A percentile compares a stretch with the other conserved stretches of the same genome.
Conservation (phyloP, 2,113 vertebrate genomes). For the Phalacrocorax aristotelis region DNA sequence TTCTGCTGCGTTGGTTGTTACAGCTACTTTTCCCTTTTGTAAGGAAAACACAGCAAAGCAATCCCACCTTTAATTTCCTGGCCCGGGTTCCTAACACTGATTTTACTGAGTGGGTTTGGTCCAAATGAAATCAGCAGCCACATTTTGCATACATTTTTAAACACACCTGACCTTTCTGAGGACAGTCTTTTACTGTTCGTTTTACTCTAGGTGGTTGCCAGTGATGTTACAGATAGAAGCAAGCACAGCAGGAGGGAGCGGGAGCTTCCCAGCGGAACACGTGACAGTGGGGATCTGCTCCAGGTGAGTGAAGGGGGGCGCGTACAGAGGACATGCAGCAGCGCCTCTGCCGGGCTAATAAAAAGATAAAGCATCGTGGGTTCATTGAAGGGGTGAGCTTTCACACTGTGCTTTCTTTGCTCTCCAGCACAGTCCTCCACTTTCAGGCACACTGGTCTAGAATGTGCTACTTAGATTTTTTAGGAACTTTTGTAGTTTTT, state of each 20-base stretch:
- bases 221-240: background rate
- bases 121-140: background rate
- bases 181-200: background rate
- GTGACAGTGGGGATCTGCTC: background rate
- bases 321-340: background rate
- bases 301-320: background rate
- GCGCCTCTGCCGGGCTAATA: background rate
- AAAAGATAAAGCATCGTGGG: background rate
- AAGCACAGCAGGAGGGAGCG: background rate
- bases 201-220: background rate
- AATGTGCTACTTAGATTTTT: background rate
- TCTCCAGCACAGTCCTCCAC: background rate
- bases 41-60: background rate
- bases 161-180: background rate
- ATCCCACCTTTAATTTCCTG: background rate
- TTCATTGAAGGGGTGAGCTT: background rate
- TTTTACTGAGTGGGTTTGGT: background rate
- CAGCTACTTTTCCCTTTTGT: background rate
- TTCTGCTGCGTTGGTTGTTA: background rate
- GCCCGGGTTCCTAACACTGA: accelerated
- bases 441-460: background rate
- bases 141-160: background rate
- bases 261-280: background rate
- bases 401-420: background rate
- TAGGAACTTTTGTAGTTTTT: background rate